Evolutionary conservation across 2,113 vertebrate genomes (phyloP), one percentile per base, ranked within the genome.

Genomic region (Hemichromis elongatus): DNA sequence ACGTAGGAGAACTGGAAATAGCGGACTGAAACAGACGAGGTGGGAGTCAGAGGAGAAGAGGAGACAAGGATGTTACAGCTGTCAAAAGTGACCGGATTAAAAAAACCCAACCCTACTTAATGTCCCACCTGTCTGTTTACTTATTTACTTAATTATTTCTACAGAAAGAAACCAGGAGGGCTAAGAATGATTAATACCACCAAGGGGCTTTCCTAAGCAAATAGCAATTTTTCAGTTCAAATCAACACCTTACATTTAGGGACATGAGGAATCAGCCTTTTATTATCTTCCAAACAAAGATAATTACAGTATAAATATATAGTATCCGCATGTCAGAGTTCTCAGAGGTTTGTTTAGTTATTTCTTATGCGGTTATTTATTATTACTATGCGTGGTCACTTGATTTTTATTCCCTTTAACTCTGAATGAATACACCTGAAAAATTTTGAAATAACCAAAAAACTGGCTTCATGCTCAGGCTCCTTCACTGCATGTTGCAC

Each of bases 191-290:
- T 90, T 83, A 82, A 57, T n/a, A 68, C 75, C 56, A 81, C 80
- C 42, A 2, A 56, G 83, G 82, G 88, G 86, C 50, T 88, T 90
- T 91, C 87, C 50, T 50, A 24, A 24, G 50, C 73, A 95, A 95
- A 95, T 92, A 93, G 90, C 93, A 95, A 24, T 61, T 86, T 68
- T 88, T 89, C 33, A 63, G 0, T 87, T 91, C 83, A 82, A 86
- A 56, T 85, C 77, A 79, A 26, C 54, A 59, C 78, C 55, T 59
- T 86, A 21, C 19, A 59, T 53, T 80, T 13, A 52, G 30, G 47
- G 55, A 35, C 63, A 92, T 19, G 73, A 57, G 52, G 42, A 70
- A 63, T 68, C 78, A 77, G 50, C 86, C 26, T 70, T 50, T 54
- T 68, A 37, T 87, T 90, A 88, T 88, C 84, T 82, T 16, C 5